phyloP scores from a whole-genome alignment of 2,888 invertebrate species.

The Euproctis similis region DNA sequence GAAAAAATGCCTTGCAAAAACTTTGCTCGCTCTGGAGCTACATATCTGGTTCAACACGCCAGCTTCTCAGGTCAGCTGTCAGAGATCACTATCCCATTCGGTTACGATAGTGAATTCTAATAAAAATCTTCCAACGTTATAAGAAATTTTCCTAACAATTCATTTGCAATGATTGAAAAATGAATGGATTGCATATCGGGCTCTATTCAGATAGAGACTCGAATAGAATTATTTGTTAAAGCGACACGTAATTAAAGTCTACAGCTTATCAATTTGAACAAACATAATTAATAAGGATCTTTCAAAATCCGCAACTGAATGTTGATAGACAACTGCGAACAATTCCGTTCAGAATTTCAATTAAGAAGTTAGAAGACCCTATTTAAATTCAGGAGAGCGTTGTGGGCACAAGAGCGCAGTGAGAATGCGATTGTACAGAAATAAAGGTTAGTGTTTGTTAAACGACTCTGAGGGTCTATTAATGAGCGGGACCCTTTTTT shows the following conservation, averaged over 20 bases:
- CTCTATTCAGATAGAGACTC: too few species aligned
- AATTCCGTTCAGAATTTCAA: conserved; percentile 51
- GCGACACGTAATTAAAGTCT: conserved; percentile 15
- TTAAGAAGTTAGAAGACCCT: conserved; percentile 49
- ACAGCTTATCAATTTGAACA: conserved; percentile 24
- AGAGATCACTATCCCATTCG: too few species aligned
- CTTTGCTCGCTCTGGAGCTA: too few species aligned
- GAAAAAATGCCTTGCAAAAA: too few species aligned
- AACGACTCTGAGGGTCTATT: conserved; percentile 30
- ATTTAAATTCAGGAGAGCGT: conserved; percentile 48
- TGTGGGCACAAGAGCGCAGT: conserved; percentile 34
- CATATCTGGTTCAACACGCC: too few species aligned
- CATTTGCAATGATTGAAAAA: too few species aligned
- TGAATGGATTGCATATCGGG: too few species aligned
- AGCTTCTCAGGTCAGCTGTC: too few species aligned
- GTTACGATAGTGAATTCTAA: too few species aligned
- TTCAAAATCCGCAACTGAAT: conserved; percentile 40
- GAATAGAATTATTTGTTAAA: conserved; percentile 19
- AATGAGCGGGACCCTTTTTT: conserved; percentile 15
- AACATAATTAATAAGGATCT: conserved; percentile 37
- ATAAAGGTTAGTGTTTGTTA: conserved; percentile 32
- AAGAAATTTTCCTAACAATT: too few species aligned
- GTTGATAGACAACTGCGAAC: conserved; percentile 44
- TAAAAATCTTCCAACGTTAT: too few species aligned
- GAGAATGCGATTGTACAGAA: conserved; percentile 38